Percentiles rank a stretch among this genome's conserved stretches.
Conservation (phyloP, 2,888 invertebrate species). For the Drosophila nigricruria region DNA sequence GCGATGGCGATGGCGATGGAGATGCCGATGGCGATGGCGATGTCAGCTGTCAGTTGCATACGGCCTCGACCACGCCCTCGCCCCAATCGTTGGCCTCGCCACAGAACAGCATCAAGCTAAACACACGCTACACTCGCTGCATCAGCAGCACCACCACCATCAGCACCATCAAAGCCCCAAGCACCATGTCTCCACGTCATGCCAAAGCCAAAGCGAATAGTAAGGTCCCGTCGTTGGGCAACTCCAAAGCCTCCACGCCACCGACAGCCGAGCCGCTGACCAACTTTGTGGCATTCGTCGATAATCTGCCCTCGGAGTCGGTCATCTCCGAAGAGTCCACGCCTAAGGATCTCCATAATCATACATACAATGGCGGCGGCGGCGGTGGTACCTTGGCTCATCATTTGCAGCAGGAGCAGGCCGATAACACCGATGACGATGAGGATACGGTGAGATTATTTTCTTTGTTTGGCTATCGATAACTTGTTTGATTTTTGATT, state of each 20-base stretch:
- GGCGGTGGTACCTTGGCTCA: conserved; percentile 23
- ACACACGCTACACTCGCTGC: conserved; percentile 72
- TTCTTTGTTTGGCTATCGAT: background rate
- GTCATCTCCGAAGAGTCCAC: conserved; percentile 84
- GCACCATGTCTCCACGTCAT: conserved; percentile 7
- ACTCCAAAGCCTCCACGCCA: conserved; percentile 4
- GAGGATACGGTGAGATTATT: conserved; percentile 78
- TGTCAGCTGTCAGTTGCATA: conserved; percentile 3
- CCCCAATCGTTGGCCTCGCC: conserved; percentile 59
- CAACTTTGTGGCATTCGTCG: conserved; percentile 80
- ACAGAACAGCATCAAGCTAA: conserved; percentile 73
- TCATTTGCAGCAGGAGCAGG: conserved; percentile 49
- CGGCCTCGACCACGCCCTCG: conserved; percentile 38
- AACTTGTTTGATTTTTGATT: background rate
- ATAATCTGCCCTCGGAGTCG: conserved; percentile 83
- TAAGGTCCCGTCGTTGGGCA: conserved; percentile 15
- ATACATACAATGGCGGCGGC: conserved; percentile 41
- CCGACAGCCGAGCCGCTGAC: background rate
- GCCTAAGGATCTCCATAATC: conserved; percentile 80
- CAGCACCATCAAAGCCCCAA: background rate
- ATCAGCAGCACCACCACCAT: conserved; percentile 39
- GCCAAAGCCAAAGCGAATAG: conserved; percentile 8
- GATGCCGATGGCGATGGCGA: conserved; percentile 32
- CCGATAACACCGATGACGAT: conserved; percentile 73
- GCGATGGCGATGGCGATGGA: background rate